Percentiles rank a stretch among this genome's conserved stretches.
Conservation (phyloP, 2,113 vertebrate species). For the Labeo rohita region DNA sequence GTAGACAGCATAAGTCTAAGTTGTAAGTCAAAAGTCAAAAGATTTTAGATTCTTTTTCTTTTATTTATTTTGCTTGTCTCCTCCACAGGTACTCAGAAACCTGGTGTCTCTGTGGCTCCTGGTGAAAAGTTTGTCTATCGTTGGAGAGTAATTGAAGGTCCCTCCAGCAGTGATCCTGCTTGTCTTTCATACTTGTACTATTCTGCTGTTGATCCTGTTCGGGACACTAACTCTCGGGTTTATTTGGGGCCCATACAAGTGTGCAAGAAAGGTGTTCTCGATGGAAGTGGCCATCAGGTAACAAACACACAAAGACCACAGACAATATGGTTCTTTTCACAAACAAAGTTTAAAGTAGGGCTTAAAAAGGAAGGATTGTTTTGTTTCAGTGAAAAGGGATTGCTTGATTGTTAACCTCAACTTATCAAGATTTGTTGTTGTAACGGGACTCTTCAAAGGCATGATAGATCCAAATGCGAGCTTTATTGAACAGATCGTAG, state of each 20-base stretch:
- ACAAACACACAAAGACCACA: background rate
- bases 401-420: background rate
- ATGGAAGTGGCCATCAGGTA: slow-evolving; percentile 80
- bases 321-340: background rate
- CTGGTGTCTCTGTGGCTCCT: slow-evolving; percentile 82
- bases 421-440: too few species aligned
- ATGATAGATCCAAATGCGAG: too few species aligned
- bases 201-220: slow-evolving; percentile 79
- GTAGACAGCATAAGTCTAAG: too few species aligned
- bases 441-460: too few species aligned
- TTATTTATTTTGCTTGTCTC: background rate
- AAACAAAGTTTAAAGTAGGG: too few species aligned
- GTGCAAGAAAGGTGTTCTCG: slow-evolving; percentile 83
- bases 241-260: slow-evolving; percentile 91
- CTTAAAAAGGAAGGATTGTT: too few species aligned
- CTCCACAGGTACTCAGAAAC: slow-evolving; percentile 72
- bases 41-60: background rate
- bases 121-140: slow-evolving; percentile 84
- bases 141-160: slow-evolving; percentile 89
- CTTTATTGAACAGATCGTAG: too few species aligned
- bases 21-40: too few species aligned
- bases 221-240: slow-evolving; percentile 90
- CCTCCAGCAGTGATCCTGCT: slow-evolving; percentile 78
- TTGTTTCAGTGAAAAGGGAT: too few species aligned
- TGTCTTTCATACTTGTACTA: slow-evolving; percentile 95